Conservation (phyloP, 2,888 invertebrate species). For the Subacronicta megacephala region DNA sequence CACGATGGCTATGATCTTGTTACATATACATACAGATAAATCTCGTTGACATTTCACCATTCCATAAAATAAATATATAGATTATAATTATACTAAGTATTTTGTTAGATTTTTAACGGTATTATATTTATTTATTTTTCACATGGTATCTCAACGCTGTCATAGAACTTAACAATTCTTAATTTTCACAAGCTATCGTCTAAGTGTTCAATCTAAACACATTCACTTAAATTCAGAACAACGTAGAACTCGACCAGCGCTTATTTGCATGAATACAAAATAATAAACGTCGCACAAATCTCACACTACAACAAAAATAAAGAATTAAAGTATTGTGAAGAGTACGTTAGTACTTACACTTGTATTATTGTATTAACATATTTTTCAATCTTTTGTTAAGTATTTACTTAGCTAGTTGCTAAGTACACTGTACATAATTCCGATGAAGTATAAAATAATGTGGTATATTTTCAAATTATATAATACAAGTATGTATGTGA, state of each 20-base stretch:
- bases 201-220: not conserved
- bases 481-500: slow-evolving; percentile 54
- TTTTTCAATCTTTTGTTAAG: slow-evolving; percentile 28
- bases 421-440: slow-evolving; percentile 64
- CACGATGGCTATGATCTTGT: slow-evolving; percentile 35
- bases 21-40: slow-evolving; percentile 24
- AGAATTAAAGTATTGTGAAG: slow-evolving; percentile 27
- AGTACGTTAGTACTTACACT: slow-evolving; percentile 43
- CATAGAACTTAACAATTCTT: slow-evolving; percentile 42
- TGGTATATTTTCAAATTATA: slow-evolving; percentile 58
- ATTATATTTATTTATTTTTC: slow-evolving; percentile 41
- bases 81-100: slow-evolving; percentile 61
- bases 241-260: slow-evolving; percentile 11
- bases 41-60: slow-evolving; percentile 67
- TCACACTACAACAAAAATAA: slow-evolving; percentile 27
- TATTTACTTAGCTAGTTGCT: slow-evolving; percentile 40
- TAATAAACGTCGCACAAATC: slow-evolving; percentile 46
- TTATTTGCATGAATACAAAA: slow-evolving; percentile 31
- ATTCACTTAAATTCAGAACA: slow-evolving; percentile 10
- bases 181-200: slow-evolving; percentile 25
- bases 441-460: slow-evolving; percentile 54
- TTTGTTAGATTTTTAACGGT: slow-evolving; percentile 50
- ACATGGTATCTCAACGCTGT: slow-evolving; percentile 23
- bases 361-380: slow-evolving; percentile 25
- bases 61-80: slow-evolving; percentile 72